Evolutionary conservation across 2,113 vertebrate species (phyloP).

Genomic region (Dendrocopos noguchii): DNA sequence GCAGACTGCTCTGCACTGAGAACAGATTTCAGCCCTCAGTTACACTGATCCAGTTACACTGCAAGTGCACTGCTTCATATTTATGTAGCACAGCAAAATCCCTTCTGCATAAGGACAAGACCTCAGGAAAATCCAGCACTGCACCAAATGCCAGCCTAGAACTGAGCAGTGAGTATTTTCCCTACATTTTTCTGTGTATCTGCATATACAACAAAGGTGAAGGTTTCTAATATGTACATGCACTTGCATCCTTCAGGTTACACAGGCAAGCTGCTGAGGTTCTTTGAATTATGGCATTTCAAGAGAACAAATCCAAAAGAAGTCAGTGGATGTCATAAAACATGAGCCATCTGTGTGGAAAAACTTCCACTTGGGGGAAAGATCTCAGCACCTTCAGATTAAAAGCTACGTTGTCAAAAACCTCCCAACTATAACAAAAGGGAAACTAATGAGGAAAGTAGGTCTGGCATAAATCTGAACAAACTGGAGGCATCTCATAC

Average conservation of each 20-base stretch:
- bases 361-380: background rate
- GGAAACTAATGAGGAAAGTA: slow-evolving; percentile 9
- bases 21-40: background rate
- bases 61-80: background rate
- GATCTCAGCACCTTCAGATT: background rate
- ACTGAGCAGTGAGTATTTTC: background rate
- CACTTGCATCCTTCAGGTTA: background rate
- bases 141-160: background rate
- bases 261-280: background rate
- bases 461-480: slow-evolving; percentile 7
- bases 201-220: background rate
- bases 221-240: background rate
- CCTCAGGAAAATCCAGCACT: background rate
- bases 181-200: background rate
- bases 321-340: background rate
- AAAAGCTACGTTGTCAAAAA: background rate
- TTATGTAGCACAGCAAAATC: background rate
- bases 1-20: background rate
- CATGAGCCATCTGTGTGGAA: background rate
- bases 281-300: background rate
- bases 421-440: background rate
- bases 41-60: background rate
- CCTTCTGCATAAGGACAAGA: background rate
- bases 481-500: slow-evolving; percentile 20
- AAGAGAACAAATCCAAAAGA: background rate